A percentile compares a stretch with the other conserved stretches of the same genome.
Evolutionary conservation across 2,113 vertebrate species (phyloP).

Genomic region (Elephas maximus): DNA sequence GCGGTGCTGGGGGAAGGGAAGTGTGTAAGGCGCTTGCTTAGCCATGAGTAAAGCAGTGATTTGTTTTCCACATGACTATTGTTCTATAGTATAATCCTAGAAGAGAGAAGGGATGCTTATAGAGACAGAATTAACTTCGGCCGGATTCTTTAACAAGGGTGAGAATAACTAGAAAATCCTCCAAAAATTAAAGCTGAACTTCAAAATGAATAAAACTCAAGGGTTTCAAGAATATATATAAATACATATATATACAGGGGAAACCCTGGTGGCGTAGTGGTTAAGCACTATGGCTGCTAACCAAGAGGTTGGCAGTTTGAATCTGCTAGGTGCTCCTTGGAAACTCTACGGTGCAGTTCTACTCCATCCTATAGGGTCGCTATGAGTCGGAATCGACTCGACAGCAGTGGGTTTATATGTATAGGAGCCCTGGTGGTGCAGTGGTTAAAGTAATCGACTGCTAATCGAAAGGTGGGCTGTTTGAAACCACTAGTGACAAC

Average conservation of each 20-base stretch:
- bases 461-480: no score
- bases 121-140: constrained; percentile 37
- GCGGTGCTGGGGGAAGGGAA: rapidly evolving
- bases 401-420: no score
- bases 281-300: no score
- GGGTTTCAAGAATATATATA: neutral
- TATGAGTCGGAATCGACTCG: no score
- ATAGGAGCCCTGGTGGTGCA: no score
- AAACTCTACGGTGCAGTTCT: no score
- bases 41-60: neutral
- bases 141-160: neutral
- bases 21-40: neutral
- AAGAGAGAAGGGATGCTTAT: neutral
- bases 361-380: no score
- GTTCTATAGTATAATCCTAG: neutral
- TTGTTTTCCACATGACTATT: neutral
- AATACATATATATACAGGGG: neutral
- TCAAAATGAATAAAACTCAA: neutral
- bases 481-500: no score
- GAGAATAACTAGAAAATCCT: neutral
- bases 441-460: no score
- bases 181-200: constrained; percentile 9
- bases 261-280: no score
- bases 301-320: no score
- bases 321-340: no score